Evolutionary conservation across 1,140 invertebrate genomes (phyloP).

Genomic region (Euglossa dilemma): DNA sequence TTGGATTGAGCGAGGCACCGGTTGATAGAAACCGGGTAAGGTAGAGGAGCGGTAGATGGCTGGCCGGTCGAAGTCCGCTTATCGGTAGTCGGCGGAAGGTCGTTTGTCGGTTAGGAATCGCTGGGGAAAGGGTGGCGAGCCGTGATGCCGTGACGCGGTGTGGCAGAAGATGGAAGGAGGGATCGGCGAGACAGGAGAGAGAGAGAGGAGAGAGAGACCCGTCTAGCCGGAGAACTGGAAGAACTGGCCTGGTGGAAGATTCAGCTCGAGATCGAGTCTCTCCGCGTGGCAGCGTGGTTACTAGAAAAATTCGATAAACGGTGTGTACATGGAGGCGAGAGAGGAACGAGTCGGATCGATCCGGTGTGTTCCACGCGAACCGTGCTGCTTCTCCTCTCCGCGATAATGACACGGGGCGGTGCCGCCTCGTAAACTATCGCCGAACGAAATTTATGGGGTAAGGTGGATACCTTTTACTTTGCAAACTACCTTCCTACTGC

Average conservation of each 20-base stretch:
- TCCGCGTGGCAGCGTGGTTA: not conserved
- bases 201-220: no score
- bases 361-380: conserved; percentile 21
- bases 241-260: conserved; percentile 36
- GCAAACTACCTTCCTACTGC: conserved; percentile 46
- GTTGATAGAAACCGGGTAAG: no score
- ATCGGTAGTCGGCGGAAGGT: conserved; percentile 14
- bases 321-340: conserved; percentile 13
- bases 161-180: not conserved
- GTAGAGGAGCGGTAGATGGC: no score
- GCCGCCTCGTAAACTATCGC: conserved; percentile 76
- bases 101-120: conserved; percentile 18
- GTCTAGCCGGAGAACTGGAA: conserved; percentile 34
- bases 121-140: not conserved
- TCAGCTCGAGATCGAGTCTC: conserved; percentile 13
- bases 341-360: not conserved
- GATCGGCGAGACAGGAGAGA: not conserved
- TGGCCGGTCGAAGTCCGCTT: conserved; percentile 44
- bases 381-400: conserved; percentile 51
- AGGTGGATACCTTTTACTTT: conserved; percentile 62
- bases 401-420: conserved; percentile 78
- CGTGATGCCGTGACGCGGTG: not conserved
- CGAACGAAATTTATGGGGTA: conserved; percentile 75
- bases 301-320: conserved; percentile 49
- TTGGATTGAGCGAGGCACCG: no score